These are phyloP conservation scores for Bactericera cockerelli DNA, from an alignment of 1,140 invertebrate genomes.

Conservation along the genomic window DNA sequence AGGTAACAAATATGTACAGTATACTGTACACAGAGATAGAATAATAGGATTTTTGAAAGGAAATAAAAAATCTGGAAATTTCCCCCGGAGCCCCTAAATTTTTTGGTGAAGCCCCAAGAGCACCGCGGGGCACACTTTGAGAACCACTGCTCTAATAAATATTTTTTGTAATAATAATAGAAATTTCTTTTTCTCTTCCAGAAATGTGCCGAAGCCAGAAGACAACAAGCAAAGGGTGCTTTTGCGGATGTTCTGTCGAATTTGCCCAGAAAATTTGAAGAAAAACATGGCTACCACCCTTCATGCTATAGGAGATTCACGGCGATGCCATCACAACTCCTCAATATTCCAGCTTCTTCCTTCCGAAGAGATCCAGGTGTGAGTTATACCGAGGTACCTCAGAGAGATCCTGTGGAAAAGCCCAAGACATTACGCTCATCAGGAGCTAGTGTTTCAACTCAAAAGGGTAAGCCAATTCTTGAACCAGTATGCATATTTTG, in stretches of 20 bases:
- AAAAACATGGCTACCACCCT: background rate
- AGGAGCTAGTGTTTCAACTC: background rate
- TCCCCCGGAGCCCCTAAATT: too few species aligned
- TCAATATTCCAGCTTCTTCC: background rate
- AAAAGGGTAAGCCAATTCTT: background rate
- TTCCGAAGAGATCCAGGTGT: background rate
- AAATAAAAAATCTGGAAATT: too few species aligned
- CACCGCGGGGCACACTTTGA: too few species aligned
- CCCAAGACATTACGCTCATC: background rate
- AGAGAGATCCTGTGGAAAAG: background rate
- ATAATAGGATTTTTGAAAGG: too few species aligned
- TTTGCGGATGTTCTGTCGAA: background rate
- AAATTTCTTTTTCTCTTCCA: background rate
- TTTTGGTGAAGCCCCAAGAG: too few species aligned
- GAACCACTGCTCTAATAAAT: too few species aligned
- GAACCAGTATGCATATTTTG: background rate
- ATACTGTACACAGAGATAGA: too few species aligned
- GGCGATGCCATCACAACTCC: background rate
- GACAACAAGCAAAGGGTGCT: background rate
- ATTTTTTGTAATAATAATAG: too few species aligned
- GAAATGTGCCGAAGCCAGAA: background rate
- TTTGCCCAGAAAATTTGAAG: background rate
- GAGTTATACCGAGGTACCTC: background rate
- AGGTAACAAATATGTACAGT: too few species aligned
- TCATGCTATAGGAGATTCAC: background rate